Evolutionary conservation across 1,140 invertebrate genomes (phyloP).

Genomic region (Drosophila quadrilineata): DNA sequence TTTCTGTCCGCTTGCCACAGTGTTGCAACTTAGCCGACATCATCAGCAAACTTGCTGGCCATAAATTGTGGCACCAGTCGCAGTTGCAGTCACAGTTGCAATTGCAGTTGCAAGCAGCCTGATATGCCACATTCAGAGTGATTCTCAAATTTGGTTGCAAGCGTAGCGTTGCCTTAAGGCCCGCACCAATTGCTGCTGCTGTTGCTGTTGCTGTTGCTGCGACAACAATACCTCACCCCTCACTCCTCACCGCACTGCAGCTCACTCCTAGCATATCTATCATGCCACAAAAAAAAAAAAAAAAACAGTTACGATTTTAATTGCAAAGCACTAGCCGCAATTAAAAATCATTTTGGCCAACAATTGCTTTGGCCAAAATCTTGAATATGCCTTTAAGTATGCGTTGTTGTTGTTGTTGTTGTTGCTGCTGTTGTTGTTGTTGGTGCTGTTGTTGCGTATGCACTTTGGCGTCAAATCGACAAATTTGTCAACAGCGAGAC

Average conservation of each 20-base stretch:
- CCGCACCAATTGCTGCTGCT: background rate
- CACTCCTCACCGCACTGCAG: no score
- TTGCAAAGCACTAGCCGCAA: conserved; percentile 47
- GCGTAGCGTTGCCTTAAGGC: no score
- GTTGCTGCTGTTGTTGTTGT: no score
- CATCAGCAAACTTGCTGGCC: conserved; percentile 37
- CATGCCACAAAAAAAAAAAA: no score
- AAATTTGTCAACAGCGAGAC: conserved; percentile 58
- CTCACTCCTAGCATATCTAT: conserved; percentile 14
- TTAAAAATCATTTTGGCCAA: conserved; percentile 35
- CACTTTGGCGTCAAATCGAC: conserved; percentile 46
- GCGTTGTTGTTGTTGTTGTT: conserved; percentile 27
- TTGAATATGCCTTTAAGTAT: conserved; percentile 59
- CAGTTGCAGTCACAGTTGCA: background rate
- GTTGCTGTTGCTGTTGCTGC: conserved; percentile 7
- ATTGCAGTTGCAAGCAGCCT: conserved; percentile 25
- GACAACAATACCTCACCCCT: conserved; percentile 2
- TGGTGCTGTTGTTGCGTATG: background rate
- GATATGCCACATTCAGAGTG: conserved; percentile 43
- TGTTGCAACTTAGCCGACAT: conserved; percentile 65
- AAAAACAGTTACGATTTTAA: conserved; percentile 53
- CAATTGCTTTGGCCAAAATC: conserved; percentile 8
- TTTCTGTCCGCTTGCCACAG: conserved; percentile 27
- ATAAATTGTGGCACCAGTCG: conserved; percentile 21
- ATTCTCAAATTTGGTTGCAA: conserved; percentile 56